Evolutionary conservation across 2,797 vertebrate genomes (phyloP).

Genomic region (Urosaurus nigricauda): DNA sequence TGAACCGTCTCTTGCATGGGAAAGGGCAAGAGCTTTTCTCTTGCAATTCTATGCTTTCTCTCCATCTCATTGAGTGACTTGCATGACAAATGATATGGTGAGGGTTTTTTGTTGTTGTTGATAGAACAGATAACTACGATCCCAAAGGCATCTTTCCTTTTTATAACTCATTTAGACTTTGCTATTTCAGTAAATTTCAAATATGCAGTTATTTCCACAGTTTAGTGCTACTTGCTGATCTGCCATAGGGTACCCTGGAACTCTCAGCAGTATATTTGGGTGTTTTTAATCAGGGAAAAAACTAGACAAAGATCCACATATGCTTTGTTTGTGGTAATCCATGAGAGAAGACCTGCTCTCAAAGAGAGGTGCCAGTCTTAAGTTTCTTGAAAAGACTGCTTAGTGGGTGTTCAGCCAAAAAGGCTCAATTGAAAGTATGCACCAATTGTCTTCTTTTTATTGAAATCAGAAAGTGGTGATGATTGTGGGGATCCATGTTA

Average conservation of each 20-base stretch:
- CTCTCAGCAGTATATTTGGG: neutral
- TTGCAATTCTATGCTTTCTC: conserved; percentile 45
- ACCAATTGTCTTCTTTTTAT: no score
- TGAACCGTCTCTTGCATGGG: conserved; percentile 56
- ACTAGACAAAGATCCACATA: no score
- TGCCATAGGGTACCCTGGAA: neutral
- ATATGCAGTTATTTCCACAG: neutral
- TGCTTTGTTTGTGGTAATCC: neutral
- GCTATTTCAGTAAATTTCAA: neutral
- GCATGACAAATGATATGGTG: neutral
- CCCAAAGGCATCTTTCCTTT: neutral
- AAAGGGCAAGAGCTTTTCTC: conserved; percentile 13
- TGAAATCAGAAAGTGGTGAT: neutral
- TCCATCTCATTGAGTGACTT: neutral
- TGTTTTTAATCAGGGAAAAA: neutral
- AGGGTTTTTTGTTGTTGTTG: neutral
- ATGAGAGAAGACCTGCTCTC: neutral
- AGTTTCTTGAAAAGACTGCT: neutral
- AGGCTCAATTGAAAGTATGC: neutral
- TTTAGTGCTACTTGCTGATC: neutral
- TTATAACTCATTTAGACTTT: neutral
- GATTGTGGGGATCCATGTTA: no score
- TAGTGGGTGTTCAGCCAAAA: neutral
- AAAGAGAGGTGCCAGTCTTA: neutral
- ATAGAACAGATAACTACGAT: neutral